Percentiles rank a stretch among this genome's conserved stretches.
These are phyloP conservation scores for Prionailurus bengalensis DNA, from an alignment of 2,113 vertebrate species.

Conservation along the genomic window DNA sequence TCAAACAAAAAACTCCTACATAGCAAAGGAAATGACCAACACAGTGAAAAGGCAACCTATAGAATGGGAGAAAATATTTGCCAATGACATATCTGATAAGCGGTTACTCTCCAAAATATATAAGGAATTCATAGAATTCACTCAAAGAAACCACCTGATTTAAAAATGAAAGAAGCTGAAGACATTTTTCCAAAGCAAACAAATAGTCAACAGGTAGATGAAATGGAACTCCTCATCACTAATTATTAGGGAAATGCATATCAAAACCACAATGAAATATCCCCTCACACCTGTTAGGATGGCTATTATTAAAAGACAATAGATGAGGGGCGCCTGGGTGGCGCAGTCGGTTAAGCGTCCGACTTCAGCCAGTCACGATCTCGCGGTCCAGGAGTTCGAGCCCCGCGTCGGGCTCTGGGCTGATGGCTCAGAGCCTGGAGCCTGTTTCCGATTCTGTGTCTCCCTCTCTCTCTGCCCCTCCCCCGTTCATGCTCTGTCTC, in stretches of 20 bases:
- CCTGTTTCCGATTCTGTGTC: too few relatives aligned
- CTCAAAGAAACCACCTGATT: background rate
- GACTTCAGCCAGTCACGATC: too few relatives aligned
- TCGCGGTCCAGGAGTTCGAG: too few relatives aligned
- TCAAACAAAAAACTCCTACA: background rate
- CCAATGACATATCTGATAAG: background rate
- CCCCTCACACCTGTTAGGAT: background rate
- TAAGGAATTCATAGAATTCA: background rate
- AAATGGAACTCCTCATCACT: background rate
- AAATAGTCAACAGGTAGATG: background rate
- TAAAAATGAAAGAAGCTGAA: background rate
- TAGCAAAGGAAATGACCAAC: background rate
- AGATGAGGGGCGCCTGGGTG: background rate
- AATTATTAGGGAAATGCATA: background rate
- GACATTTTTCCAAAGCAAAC: background rate
- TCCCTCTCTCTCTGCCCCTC: too few relatives aligned
- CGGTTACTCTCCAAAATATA: background rate
- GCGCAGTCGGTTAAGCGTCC: too few relatives aligned
- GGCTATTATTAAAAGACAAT: background rate
- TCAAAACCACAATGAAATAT: background rate
- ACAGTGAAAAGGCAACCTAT: background rate
- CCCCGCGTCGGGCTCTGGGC: too few relatives aligned
- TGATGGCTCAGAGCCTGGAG: too few relatives aligned
- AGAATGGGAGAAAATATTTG: background rate
- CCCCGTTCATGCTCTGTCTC: too few relatives aligned